Percentiles rank a stretch among this genome's conserved stretches.
These are phyloP conservation scores for Ginglymostoma cirratum DNA, from an alignment of 2,113 vertebrate genomes.

Conservation along the genomic window DNA sequence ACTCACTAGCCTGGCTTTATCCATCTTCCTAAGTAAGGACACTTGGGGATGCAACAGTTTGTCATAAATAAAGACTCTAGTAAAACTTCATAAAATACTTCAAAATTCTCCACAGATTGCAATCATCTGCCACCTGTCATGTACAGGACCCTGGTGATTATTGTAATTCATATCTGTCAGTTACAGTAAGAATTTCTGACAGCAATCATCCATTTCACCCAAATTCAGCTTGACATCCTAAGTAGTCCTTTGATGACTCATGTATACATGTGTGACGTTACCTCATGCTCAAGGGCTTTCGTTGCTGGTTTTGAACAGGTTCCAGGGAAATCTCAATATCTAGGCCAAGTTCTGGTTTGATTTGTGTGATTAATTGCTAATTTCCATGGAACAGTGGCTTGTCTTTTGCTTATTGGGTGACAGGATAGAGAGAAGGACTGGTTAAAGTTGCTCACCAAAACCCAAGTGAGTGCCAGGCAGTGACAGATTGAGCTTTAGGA, in stretches of 20 bases:
- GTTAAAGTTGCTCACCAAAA: not conserved
- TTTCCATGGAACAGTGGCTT: not conserved
- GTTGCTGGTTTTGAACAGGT: conserved; percentile 18
- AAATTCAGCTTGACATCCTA: not conserved
- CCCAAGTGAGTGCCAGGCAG: not conserved
- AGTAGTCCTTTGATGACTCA: not conserved
- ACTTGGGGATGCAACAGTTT: not conserved
- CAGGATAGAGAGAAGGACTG: not conserved
- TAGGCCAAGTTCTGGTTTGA: not conserved
- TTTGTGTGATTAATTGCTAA: not conserved
- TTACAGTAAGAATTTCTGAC: not conserved
- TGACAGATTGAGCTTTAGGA: not conserved
- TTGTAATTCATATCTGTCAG: not conserved
- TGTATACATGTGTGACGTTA: not conserved
- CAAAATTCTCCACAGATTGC: not conserved
- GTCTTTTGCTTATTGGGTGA: not conserved
- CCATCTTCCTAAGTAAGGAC: not conserved
- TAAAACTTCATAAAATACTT: not conserved
- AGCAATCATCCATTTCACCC: not conserved
- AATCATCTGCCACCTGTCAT: not conserved
- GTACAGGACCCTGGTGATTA: not conserved
- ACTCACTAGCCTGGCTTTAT: not conserved
- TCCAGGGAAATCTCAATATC: not conserved
- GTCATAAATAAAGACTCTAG: not conserved
- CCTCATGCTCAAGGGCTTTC: not conserved